phyloP scores from a whole-genome alignment of 2,797 vertebrate genomes.

The Oophaga sylvatica region DNA sequence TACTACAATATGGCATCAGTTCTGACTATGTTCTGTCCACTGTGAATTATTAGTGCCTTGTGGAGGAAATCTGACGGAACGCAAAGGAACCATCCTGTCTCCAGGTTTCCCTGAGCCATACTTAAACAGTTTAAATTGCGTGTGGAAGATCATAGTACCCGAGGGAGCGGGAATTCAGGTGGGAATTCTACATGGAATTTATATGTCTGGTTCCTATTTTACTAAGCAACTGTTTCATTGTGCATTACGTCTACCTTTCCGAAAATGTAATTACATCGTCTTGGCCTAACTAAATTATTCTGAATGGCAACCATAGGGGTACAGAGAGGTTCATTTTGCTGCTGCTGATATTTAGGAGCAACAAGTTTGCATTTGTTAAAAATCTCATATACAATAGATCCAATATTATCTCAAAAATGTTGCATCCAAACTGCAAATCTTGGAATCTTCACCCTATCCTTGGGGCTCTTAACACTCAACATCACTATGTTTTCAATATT shows the following conservation, averaged over 20 bases:
- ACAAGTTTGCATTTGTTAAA: not conserved
- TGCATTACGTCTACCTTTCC: not conserved
- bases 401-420: not conserved
- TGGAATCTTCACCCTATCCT: no score
- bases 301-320: not conserved
- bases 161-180: slow-evolving; percentile 98
- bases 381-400: not conserved
- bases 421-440: no score
- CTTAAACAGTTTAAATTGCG: slow-evolving; percentile 96
- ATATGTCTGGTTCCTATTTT: not conserved
- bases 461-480: no score
- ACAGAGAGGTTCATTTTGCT: not conserved
- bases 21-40: not conserved
- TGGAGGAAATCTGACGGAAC: slow-evolving; percentile 92
- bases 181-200: slow-evolving; percentile 32
- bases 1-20: not conserved
- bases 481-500: no score
- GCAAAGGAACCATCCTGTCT: slow-evolving; percentile 94
- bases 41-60: slow-evolving; percentile 83
- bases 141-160: slow-evolving; percentile 96
- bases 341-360: not conserved
- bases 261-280: not conserved
- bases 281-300: not conserved
- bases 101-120: slow-evolving; percentile 97
- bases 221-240: not conserved